A percentile compares a stretch with the other conserved stretches of the same genome.
These are phyloP conservation scores for Ornithorhynchus anatinus DNA, from an alignment of 2,113 vertebrate species.

Conservation along the genomic window DNA sequence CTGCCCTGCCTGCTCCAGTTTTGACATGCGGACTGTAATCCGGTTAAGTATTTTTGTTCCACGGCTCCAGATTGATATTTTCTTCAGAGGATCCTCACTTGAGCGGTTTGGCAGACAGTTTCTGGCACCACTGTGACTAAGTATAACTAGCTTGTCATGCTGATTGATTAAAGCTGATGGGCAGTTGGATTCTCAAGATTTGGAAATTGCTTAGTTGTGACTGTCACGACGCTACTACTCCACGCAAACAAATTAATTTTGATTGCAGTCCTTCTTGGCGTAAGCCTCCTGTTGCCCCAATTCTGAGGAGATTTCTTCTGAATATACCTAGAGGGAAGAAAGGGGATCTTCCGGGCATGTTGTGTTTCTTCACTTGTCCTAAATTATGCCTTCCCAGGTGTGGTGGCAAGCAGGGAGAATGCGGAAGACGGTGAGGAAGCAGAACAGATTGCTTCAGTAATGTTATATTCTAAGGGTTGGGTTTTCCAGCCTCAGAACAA, in stretches of 20 bases:
- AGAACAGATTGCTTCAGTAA: neutral
- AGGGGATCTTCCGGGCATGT: neutral
- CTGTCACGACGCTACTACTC: neutral
- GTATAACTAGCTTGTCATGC: neutral
- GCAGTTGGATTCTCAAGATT: rapidly evolving
- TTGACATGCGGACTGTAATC: too few species aligned
- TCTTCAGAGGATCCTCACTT: neutral
- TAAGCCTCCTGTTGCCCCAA: neutral
- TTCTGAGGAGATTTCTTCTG: neutral
- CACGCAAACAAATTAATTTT: neutral
- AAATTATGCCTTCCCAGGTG: neutral
- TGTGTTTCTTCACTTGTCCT: neutral
- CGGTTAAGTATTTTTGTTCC: neutral
- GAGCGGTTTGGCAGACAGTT: slow-evolving; percentile 11
- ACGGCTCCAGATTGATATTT: neutral
- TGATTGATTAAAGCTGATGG: slow-evolving; percentile 28
- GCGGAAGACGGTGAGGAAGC: neutral
- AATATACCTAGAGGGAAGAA: neutral
- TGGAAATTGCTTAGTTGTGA: slow-evolving; percentile 1
- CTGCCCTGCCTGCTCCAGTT: too few species aligned
- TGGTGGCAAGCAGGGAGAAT: neutral
- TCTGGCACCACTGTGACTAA: neutral
- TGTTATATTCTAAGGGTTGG: neutral
- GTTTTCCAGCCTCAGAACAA: neutral
- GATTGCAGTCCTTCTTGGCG: neutral